Percentiles rank a stretch among this genome's conserved stretches.
These are phyloP conservation scores for Gryllus longicercus DNA, from an alignment of 2,888 invertebrate species.

Conservation along the genomic window DNA sequence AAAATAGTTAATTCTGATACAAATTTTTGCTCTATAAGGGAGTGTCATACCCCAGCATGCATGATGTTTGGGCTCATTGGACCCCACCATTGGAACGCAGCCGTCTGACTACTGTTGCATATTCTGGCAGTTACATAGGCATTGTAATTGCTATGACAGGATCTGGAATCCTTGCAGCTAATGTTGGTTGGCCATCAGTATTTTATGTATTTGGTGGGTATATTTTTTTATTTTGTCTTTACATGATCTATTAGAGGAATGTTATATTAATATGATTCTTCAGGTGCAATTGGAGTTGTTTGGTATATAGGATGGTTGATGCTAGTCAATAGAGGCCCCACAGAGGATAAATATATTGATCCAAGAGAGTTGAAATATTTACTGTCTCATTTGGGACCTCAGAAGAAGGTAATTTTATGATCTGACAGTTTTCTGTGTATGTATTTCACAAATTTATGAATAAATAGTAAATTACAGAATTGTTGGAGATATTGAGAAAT, in stretches of 20 bases:
- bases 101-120: constrained; percentile 45
- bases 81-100: constrained; percentile 45
- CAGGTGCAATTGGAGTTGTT: constrained; percentile 62
- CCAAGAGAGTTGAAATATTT: constrained; percentile 72
- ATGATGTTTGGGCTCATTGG: constrained; percentile 46
- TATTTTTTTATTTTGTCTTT: background rate
- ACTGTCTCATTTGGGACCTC: constrained; percentile 50
- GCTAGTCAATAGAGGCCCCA: constrained; percentile 69
- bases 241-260: background rate
- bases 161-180: constrained; percentile 44
- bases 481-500: no score
- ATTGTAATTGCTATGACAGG: constrained; percentile 47
- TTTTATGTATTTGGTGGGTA: constrained; percentile 46
- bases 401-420: background rate
- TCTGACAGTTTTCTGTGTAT: background rate
- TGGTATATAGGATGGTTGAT: constrained; percentile 71
- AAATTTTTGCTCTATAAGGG: constrained; percentile 41
- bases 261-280: background rate
- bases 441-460: background rate
- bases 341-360: constrained; percentile 68
- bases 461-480: no score
- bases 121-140: constrained; percentile 47
- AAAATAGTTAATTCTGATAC: no score
- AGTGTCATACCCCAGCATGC: constrained; percentile 46
- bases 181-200: constrained; percentile 44